Evolutionary conservation across 2,797 vertebrate species (phyloP).

Genomic region (Melanitta fusca): DNA sequence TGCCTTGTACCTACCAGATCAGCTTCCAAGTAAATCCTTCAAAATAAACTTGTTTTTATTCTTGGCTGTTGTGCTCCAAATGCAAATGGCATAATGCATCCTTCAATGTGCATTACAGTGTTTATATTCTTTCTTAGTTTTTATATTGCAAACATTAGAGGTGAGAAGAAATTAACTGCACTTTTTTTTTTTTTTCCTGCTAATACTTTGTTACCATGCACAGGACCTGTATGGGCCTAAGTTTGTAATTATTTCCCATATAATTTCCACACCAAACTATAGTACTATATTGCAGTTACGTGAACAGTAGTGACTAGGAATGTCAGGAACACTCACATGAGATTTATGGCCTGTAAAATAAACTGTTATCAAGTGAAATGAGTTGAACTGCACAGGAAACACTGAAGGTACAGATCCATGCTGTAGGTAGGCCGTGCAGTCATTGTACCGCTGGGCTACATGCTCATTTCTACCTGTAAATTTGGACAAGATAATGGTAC

Average conservation of each 20-base stretch:
- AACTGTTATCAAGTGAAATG: conserved; percentile 38
- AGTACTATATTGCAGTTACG: conserved; percentile 51
- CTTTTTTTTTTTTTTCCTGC: not conserved
- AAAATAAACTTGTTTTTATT: not conserved
- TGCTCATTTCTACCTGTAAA: not conserved
- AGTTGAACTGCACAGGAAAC: conserved; percentile 57
- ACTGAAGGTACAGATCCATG: not conserved
- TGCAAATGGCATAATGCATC: not conserved
- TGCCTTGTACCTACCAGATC: not conserved
- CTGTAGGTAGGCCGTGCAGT: not conserved
- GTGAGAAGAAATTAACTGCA: not conserved
- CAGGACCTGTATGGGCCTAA: not conserved
- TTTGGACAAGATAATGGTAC: not conserved
- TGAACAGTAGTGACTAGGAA: conserved; percentile 52
- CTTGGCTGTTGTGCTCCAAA: not conserved
- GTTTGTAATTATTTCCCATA: conserved; percentile 43
- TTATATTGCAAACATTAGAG: not conserved
- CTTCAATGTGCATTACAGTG: not conserved
- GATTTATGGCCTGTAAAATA: conserved; percentile 64
- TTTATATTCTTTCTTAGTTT: not conserved
- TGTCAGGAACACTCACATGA: conserved; percentile 32
- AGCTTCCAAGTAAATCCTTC: not conserved
- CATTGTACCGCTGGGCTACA: not conserved
- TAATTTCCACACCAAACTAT: conserved; percentile 53
- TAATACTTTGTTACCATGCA: not conserved